A percentile compares a stretch with the other conserved stretches of the same genome.
phyloP scores from a whole-genome alignment of 2,113 vertebrate genomes.

The Gnathonemus longibarbis region DNA sequence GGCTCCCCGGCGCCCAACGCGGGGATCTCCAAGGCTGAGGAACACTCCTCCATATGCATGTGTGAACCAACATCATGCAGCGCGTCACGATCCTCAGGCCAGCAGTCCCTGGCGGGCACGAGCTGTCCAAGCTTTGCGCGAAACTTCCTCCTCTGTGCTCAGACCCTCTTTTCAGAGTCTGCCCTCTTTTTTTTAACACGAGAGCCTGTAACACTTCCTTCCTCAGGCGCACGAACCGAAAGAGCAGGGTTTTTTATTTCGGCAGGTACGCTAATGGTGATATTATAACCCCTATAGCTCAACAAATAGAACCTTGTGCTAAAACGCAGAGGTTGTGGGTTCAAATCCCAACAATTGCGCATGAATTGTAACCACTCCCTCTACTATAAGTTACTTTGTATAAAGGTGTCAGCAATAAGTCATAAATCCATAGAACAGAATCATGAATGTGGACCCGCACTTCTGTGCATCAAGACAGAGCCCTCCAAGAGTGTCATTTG shows the following conservation, averaged over 20 bases:
- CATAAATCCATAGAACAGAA: not conserved
- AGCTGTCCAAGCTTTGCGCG: not conserved
- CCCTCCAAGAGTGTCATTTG: not conserved
- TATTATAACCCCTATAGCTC: not conserved
- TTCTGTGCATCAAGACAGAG: not conserved
- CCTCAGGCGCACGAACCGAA: not conserved
- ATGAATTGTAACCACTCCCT: not conserved
- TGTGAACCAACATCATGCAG: not conserved
- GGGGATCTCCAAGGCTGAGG: not conserved
- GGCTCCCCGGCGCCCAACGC: not conserved
- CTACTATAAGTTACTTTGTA: not conserved
- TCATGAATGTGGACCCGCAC: not conserved
- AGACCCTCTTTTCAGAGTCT: not conserved
- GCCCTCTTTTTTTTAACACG: not conserved
- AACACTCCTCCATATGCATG: not conserved
- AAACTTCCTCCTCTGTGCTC: not conserved
- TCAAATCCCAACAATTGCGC: not conserved
- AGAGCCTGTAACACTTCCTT: conserved; percentile 9
- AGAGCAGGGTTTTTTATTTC: not conserved
- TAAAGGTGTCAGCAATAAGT: not conserved
- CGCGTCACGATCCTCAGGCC: not conserved
- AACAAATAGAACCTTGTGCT: not conserved
- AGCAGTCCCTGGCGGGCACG: not conserved
- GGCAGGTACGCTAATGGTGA: not conserved
- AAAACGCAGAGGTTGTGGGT: not conserved